Conservation (phyloP, 1,140 invertebrate species). For the Hormaphis cornu region DNA sequence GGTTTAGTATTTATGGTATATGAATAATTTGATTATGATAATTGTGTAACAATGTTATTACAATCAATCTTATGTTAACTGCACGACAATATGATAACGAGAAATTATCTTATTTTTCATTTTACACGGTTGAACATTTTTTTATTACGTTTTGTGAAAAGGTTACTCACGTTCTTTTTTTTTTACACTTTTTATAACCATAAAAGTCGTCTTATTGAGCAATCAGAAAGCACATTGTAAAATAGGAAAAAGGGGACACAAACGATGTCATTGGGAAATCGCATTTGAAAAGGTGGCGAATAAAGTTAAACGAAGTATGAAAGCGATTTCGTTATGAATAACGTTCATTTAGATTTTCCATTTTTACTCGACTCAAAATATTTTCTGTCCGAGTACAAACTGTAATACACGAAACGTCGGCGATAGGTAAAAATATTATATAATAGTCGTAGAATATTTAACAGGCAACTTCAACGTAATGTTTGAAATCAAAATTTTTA, state of each 20-base stretch:
- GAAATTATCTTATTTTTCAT: too few species aligned
- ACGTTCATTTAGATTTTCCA: constrained; percentile 28
- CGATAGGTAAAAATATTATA: too few species aligned
- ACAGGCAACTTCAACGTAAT: too few species aligned
- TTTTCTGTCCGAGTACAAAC: background rate
- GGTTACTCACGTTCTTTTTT: background rate
- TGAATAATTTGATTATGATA: too few species aligned
- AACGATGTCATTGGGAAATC: background rate
- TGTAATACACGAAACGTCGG: background rate
- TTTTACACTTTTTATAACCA: background rate
- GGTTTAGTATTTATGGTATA: too few species aligned
- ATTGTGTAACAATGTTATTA: too few species aligned
- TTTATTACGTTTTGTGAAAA: too few species aligned
- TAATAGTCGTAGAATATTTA: too few species aligned
- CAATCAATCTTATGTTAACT: too few species aligned
- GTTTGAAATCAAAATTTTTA: too few species aligned
- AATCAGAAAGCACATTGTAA: constrained; percentile 25
- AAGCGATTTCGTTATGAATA: constrained; percentile 31
- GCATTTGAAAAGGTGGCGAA: constrained; percentile 26
- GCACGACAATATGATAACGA: too few species aligned
- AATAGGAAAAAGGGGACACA: constrained; percentile 3
- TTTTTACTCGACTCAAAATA: background rate
- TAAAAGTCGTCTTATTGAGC: constrained; percentile 18
- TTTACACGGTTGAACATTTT: too few species aligned
- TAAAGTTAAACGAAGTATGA: constrained; percentile 31